Evolutionary conservation across 1,140 invertebrate genomes (phyloP), one percentile per base, ranked within the genome.

Genomic region (Scylla paramamosain): DNA sequence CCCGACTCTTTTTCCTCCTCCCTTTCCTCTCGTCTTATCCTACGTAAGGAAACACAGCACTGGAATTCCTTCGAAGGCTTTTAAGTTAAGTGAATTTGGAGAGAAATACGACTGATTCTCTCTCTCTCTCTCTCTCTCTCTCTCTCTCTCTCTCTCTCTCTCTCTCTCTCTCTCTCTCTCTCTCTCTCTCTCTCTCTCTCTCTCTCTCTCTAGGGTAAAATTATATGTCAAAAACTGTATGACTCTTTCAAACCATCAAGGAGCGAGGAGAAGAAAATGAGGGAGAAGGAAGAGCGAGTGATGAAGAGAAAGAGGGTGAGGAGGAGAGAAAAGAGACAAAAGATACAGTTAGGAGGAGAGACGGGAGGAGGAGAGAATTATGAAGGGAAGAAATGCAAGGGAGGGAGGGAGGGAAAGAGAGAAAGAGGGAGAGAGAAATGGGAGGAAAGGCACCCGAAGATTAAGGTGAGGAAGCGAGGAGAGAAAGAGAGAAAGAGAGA

Each of bases 31-130:
- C 67, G 20, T 77, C 67, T n/a, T 77, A n/a, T n/a, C 6, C 67
- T n/a, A n/a, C 67, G 67, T 77, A 77, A 77, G 25, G 67, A 77
- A 77, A 77, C 20, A 7, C 67, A 77, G 1, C 67, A 7, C 67
- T 77, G n/a, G 67, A n/a, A 77, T 77, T 77, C 20, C 67, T 77
- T 77, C 67, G 67, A 77, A 77, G 67, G 67, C 67, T 77, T 77
- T 77, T 77, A 77, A 77, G 20, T 77, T 77, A 77, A 77, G 67
- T 77, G 67, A 77, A 77, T 77, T 77, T 77, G 67, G 67, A 77
- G 67, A 77, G 67, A 77, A 77, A 77, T 77, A 77, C 67, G 67
- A 77, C 67, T 77, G 16, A 77, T 77, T 77, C n/a, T 8, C 67
- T 77, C 25, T n/a, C 67, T n/a, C 67, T 77, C 59, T 67, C 59